These are phyloP conservation scores for Parnassius orleans DNA, from an alignment of 2,888 invertebrate genomes.

Conservation along the genomic window DNA sequence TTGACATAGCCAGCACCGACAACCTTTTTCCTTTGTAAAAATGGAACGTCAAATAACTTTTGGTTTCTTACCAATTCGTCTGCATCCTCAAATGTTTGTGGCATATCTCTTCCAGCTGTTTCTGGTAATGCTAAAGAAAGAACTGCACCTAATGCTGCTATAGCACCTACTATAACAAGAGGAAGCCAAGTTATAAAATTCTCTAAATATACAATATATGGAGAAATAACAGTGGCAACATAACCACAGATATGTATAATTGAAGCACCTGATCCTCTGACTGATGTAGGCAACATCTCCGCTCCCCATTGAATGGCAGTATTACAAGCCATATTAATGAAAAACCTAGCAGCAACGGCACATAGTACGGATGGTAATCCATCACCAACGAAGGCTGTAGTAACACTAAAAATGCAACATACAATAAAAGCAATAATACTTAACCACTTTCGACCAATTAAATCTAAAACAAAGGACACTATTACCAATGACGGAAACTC, in stretches of 20 bases:
- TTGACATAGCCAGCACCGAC: slow-evolving; percentile 30
- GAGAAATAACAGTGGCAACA: slow-evolving; percentile 53
- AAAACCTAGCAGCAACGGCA: slow-evolving; percentile 58
- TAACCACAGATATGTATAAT: slow-evolving; percentile 59
- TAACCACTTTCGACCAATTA: slow-evolving; percentile 54
- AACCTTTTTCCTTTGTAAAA: slow-evolving; percentile 34
- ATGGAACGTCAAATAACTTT: slow-evolving; percentile 53
- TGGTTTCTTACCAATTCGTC: slow-evolving; percentile 49
- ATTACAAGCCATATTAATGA: slow-evolving; percentile 54
- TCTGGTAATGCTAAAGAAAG: slow-evolving; percentile 55
- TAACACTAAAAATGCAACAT: slow-evolving; percentile 47
- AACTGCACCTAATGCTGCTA: slow-evolving; percentile 43
- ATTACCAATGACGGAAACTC: slow-evolving; percentile 58
- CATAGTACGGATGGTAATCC: slow-evolving; percentile 55
- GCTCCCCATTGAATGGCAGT: slow-evolving; percentile 57
- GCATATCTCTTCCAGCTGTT: slow-evolving; percentile 59
- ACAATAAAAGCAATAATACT: slow-evolving; percentile 38
- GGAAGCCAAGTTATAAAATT: slow-evolving; percentile 54
- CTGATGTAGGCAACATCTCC: slow-evolving; percentile 59
- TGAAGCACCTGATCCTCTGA: slow-evolving; percentile 55
- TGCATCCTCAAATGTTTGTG: slow-evolving; percentile 63
- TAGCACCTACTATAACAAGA: slow-evolving; percentile 44
- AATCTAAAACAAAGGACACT: slow-evolving; percentile 54
- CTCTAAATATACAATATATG: slow-evolving; percentile 60
- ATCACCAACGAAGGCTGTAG: slow-evolving; percentile 46